Percentiles rank a stretch among this genome's conserved stretches.
Conservation (phyloP, 2,113 vertebrate species). For the Elephas maximus region DNA sequence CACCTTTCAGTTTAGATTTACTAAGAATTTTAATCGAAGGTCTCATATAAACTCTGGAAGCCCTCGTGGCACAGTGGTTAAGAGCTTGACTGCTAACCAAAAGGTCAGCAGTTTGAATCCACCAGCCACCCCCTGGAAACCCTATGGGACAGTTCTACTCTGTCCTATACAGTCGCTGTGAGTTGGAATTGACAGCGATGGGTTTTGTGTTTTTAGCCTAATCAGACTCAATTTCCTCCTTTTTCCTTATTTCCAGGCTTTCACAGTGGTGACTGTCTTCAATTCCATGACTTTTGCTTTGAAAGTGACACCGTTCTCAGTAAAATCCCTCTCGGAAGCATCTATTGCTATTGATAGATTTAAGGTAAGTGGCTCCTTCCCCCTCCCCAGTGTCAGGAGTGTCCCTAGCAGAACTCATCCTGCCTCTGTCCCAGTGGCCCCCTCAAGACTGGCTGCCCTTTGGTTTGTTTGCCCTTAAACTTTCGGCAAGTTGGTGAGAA, state of each 20-base stretch:
- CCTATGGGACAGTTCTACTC: no score
- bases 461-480: background rate
- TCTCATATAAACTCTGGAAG: background rate
- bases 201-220: background rate
- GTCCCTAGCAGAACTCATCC: background rate
- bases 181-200: no score
- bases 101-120: no score
- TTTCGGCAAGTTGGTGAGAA: slow-evolving; percentile 19
- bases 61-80: no score
- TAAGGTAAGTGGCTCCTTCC: slow-evolving; percentile 90
- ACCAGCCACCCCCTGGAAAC: no score
- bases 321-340: slow-evolving; percentile 96
- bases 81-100: no score
- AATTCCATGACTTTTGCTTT: slow-evolving; percentile 98
- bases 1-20: slow-evolving; percentile 19
- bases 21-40: slow-evolving; percentile 40
- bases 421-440: background rate
- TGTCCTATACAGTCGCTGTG: no score
- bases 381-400: background rate
- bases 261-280: slow-evolving; percentile 97
- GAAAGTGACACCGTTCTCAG: slow-evolving; percentile 97
- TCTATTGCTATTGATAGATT: slow-evolving; percentile 95
- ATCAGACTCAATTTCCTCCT: slow-evolving; percentile 26
- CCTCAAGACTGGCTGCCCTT: background rate
- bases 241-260: slow-evolving; percentile 89